Evolutionary conservation across 2,797 vertebrate genomes (phyloP).

Genomic region (Cygnus olor): DNA sequence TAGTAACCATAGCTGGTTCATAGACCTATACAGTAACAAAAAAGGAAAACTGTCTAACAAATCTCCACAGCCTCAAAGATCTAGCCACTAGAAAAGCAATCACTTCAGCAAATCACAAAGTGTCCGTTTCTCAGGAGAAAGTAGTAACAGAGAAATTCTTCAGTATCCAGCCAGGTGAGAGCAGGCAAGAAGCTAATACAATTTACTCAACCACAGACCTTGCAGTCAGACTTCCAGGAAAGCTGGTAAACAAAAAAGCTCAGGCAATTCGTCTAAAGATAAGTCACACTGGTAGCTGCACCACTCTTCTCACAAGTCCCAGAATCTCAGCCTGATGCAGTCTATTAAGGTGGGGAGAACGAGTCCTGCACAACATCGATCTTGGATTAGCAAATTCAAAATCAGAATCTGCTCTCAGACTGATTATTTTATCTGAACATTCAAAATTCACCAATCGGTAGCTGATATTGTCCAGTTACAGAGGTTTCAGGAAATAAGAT

Average conservation of each 20-base stretch:
- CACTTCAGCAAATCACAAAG: not conserved
- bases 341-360: fast-evolving
- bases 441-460: not conserved
- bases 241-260: not conserved
- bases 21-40: not conserved
- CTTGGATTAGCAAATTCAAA: not conserved
- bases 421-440: not conserved
- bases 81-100: not conserved
- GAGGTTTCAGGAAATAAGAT: not conserved
- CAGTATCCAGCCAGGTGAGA: not conserved
- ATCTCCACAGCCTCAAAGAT: not conserved
- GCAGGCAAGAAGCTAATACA: not conserved
- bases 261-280: not conserved
- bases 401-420: not conserved
- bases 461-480: not conserved
- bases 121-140: not conserved
- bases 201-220: not conserved
- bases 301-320: not conserved
- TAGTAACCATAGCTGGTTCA: not conserved
- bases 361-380: not conserved
- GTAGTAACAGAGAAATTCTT: not conserved
- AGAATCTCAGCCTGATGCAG: not conserved
- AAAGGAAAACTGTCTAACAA: not conserved
- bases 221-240: not conserved
- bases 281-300: not conserved